Percentiles rank a stretch among this genome's conserved stretches.
Evolutionary conservation across 2,797 vertebrate genomes (phyloP).

Genomic region (Anabas testudineus): DNA sequence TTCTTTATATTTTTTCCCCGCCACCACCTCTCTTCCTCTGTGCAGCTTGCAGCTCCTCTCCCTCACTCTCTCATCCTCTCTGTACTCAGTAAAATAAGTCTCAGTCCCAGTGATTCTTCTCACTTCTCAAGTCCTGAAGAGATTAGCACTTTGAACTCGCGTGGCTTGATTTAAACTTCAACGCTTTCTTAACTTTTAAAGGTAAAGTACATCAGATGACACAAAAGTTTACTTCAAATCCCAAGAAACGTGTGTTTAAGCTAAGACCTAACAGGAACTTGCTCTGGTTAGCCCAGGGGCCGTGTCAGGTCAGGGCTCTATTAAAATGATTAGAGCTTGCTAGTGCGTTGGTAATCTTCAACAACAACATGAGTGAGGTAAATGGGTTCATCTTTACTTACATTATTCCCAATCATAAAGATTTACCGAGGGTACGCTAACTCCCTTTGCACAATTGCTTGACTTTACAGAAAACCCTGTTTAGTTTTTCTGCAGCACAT

Average conservation of each 20-base stretch:
- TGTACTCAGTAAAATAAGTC: conserved; percentile 67
- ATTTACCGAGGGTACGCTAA: neutral
- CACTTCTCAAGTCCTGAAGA: conserved; percentile 63
- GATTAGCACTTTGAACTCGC: conserved; percentile 72
- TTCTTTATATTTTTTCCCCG: conserved; percentile 71
- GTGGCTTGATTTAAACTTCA: conserved; percentile 51
- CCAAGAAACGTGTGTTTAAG: neutral
- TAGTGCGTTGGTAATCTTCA: no score
- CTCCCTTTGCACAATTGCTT: conserved; percentile 1
- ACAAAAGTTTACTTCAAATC: conserved; percentile 28
- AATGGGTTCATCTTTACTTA: neutral
- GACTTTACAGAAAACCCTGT: conserved; percentile 10
- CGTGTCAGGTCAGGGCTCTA: no score
- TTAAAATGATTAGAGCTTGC: no score
- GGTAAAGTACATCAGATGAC: conserved; percentile 51
- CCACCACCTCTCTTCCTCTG: conserved; percentile 52
- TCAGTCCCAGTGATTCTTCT: conserved; percentile 62
- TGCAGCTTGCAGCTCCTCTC: conserved; percentile 36
- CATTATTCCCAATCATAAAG: neutral
- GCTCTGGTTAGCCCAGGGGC: no score
- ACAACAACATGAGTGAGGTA: neutral
- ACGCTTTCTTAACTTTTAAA: conserved; percentile 52
- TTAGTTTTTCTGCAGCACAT: conserved; percentile 27
- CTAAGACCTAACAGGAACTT: neutral
- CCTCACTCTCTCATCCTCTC: conserved; percentile 50